Percentiles rank a stretch among this genome's conserved stretches.
phyloP scores from a whole-genome alignment of 2,888 invertebrate species.

The Rotaria socialis region DNA sequence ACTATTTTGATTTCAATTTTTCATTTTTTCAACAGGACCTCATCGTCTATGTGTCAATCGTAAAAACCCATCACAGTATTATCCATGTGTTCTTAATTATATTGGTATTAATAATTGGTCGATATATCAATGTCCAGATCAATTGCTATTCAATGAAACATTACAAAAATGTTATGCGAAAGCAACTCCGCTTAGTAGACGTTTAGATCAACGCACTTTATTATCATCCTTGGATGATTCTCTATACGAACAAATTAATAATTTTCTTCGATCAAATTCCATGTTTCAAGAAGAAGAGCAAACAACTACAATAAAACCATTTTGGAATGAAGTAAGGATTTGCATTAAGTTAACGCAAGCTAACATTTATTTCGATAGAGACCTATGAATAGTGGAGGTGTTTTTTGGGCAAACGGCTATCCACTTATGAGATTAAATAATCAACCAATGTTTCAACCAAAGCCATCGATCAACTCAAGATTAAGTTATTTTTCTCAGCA shows the following conservation, averaged over 20 bases:
- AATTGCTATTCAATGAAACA: background rate
- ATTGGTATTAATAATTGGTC: background rate
- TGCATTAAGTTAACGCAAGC: background rate
- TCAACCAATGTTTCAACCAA: background rate
- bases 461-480: background rate
- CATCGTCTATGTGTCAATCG: background rate
- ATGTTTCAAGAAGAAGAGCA: background rate
- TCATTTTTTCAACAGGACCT: background rate
- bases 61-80: conserved; percentile 15
- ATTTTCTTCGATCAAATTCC: background rate
- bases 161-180: background rate
- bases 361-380: background rate
- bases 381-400: background rate
- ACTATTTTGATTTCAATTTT: background rate
- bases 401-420: conserved; percentile 10
- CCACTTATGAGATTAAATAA: background rate
- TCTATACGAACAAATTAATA: background rate
- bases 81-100: background rate
- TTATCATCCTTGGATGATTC: background rate
- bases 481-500: background rate
- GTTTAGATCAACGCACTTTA: background rate
- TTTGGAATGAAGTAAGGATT: background rate
- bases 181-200: background rate
- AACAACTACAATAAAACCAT: background rate
- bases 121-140: background rate